Base-by-base conservation (phyloP, 2,888 invertebrate genomes). In the Netelia virgata region DNA sequence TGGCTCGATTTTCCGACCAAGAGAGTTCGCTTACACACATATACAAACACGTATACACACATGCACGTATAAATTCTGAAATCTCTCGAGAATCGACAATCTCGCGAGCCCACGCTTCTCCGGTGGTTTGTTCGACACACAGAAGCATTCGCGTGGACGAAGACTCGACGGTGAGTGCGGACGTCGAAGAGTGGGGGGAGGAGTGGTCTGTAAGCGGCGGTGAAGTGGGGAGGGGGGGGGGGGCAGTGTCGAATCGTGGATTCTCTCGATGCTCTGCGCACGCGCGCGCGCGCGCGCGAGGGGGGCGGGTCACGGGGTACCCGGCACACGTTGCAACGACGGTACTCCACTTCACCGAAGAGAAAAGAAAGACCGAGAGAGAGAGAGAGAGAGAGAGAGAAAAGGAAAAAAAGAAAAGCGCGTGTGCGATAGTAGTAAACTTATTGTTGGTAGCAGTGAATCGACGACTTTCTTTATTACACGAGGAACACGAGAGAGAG, bases 391-490 rank as follows among this genome's bases (percentile, higher is more conserved):
- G 11, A 14, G 55, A 78, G 41, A 53, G 64, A 18, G 63, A 18
- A 66, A 28, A 69, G 43, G 53, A 68, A 41, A 53, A 68, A 59
- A 55, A 77, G 55, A 11, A 57, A 64, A 28, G 66, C 53, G 55
- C 72, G 20, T 59, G 43, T 57, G 41, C 47, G 74, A 11, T 47
- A 36, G 75, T 66, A 59, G 72, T 61, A 66, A 47, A 68, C 64
- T 76, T 64, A 66, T 18, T 50, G 41, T 57, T 57, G 76, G 74
- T 69, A 69, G 61, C 53, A 75, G 69, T 47, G 81, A 83, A 83
- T 83, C 85, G 83, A 84, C 75, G 83, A 85, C 87, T 84, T 87
- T 87, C 87, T 86, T 87, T 86, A 86, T 87, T 87, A 85, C 84
- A 66, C 66, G 66, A 63, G 84, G 3, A 36, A 36, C 36, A 36